Evolutionary conservation across 2,888 invertebrate genomes (phyloP).

Genomic region (Apamea anceps): DNA sequence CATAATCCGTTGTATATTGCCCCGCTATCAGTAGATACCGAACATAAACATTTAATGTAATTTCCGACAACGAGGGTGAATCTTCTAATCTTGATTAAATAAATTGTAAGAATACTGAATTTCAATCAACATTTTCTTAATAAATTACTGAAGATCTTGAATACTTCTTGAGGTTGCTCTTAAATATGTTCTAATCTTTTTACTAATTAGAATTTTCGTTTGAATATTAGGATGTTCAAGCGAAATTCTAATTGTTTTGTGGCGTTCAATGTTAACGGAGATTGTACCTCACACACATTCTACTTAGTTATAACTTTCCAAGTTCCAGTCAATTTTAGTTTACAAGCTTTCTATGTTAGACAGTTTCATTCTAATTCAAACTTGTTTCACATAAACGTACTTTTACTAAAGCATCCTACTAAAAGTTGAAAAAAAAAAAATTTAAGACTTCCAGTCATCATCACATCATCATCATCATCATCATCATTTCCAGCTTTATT

Average conservation of each 20-base stretch:
- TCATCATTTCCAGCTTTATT: not conserved
- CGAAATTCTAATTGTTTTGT: not conserved
- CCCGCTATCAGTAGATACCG: slow-evolving; percentile 77
- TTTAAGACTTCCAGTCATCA: not conserved
- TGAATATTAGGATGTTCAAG: not conserved
- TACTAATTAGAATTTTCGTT: not conserved
- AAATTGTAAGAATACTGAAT: not conserved
- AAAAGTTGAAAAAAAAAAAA: not conserved
- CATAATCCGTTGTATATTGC: slow-evolving; percentile 85
- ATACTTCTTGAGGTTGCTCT: not conserved
- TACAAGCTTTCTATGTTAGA: too few species aligned
- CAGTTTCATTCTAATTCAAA: too few species aligned
- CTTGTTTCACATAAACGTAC: not conserved
- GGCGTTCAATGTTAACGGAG: not conserved
- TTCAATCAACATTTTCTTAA: not conserved
- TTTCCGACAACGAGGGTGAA: slow-evolving; percentile 64
- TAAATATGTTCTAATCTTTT: not conserved
- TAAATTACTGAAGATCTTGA: not conserved
- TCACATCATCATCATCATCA: not conserved
- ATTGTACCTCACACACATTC: not conserved
- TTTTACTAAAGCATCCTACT: not conserved
- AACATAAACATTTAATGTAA: slow-evolving; percentile 72
- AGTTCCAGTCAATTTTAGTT: not conserved
- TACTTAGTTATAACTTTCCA: not conserved
- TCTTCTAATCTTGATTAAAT: slow-evolving; percentile 32